phyloP scores from a whole-genome alignment of 2,797 vertebrate genomes.

The Pristis pectinata region DNA sequence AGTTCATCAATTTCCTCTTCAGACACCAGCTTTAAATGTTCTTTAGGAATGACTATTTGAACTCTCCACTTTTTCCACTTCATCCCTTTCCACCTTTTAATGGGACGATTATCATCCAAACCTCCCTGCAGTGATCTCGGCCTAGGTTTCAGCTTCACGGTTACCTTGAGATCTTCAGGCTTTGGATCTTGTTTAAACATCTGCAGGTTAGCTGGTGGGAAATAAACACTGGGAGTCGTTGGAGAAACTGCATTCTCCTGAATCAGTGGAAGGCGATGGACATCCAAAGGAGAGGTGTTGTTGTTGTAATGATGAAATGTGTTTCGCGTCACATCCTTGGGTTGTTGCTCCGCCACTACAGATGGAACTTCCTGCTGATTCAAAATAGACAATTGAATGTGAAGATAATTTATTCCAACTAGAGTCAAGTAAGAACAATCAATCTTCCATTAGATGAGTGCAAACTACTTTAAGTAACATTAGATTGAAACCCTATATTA shows the following conservation, averaged over 20 bases:
- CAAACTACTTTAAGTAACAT: background rate
- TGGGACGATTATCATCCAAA: conserved; percentile 73
- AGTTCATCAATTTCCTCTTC: conserved; percentile 88
- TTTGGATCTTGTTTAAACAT: conserved; percentile 69
- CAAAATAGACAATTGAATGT: conserved; percentile 31
- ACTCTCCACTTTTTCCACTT: conserved; percentile 96
- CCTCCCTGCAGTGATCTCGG: conserved; percentile 67
- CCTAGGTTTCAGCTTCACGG: conserved; percentile 83
- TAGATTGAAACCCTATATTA: conserved; percentile 11
- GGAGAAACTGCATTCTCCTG: conserved; percentile 76
- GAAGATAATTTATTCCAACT: background rate
- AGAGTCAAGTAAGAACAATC: background rate
- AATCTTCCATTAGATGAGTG: no score
- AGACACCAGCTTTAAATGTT: conserved; percentile 73
- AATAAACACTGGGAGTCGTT: conserved; percentile 68
- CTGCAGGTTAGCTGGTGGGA: conserved; percentile 68
- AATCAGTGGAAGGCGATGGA: conserved; percentile 85
- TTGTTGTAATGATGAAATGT: conserved; percentile 87
- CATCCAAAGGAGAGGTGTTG: conserved; percentile 88
- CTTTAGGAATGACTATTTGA: conserved; percentile 78
- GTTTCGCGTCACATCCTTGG: conserved; percentile 69
- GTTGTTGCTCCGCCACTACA: conserved; percentile 59
- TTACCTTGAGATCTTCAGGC: conserved; percentile 85
- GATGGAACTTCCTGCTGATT: conserved; percentile 61
- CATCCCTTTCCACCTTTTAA: conserved; percentile 85